phyloP scores from a whole-genome alignment of 2,113 vertebrate genomes.

The Halcyon malimbica region DNA sequence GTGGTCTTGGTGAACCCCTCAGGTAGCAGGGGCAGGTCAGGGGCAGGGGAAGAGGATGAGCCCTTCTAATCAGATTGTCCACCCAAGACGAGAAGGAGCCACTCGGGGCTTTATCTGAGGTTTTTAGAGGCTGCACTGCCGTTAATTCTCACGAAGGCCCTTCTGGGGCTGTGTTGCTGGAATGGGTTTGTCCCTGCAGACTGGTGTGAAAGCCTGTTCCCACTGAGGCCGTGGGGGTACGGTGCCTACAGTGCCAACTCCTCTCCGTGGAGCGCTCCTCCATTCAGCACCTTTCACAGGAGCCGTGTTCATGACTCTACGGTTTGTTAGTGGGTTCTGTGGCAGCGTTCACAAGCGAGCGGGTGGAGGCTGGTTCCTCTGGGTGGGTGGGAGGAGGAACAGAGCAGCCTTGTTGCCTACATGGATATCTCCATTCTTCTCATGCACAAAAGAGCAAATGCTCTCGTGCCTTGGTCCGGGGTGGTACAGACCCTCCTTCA shows the following conservation, averaged over 20 bases:
- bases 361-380: not conserved
- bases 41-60: not conserved
- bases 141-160: not conserved
- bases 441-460: not conserved
- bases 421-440: constrained; percentile 52
- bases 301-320: not conserved
- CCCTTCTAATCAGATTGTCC: not conserved
- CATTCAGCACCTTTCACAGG: constrained; percentile 23
- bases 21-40: not conserved
- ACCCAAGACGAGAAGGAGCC: not conserved
- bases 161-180: not conserved
- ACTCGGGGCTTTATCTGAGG: not conserved
- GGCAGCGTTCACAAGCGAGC: not conserved
- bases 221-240: not conserved
- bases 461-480: not conserved
- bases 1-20: not conserved
- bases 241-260: not conserved
- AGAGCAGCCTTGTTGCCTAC: constrained; percentile 60
- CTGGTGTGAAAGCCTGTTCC: not conserved
- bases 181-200: not conserved
- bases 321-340: not conserved
- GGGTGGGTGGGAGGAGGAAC: constrained; percentile 44
- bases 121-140: not conserved
- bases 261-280: not conserved
- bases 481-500: constrained; percentile 15